Base-by-base conservation (phyloP, 1,140 invertebrate genomes). In the Colletes gigas region DNA sequence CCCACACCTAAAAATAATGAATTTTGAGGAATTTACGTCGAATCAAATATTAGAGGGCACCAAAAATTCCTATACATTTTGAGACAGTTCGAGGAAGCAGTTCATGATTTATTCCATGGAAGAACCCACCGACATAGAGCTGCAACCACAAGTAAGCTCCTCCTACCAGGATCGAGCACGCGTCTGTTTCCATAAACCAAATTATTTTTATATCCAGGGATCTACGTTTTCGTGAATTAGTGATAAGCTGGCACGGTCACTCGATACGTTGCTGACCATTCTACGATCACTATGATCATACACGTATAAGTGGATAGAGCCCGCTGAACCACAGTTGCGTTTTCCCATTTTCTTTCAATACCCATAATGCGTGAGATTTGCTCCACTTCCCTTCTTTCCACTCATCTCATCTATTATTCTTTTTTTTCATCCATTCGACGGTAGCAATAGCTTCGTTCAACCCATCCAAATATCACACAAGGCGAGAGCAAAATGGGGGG, bases 141-240 rank as follows among this genome's bases (percentile, higher is more conserved):
- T 70, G 72, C 68, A 78, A 83, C 76, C 75, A 78, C 62, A 67
- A 81, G 66, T 74, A 83, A 82, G 73, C 76, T 82, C 74, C 81
- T 68, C 75, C 63, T 62, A 66, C 63, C 57, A 83, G 60, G 77
- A 87, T 77, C 79, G 81, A 82, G 87, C 88, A 87, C 90, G 86
- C 90, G 90, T 92, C 90, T 91, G 89, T 91, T 92, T 90, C 89
- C 91, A 91, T 91, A 91, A 90, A 91, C 85, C 89, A 89, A 92
- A 92, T 92, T 92, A 92, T 92, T 92, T 92, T 91, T 92, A 90
- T 91, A 91, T 91, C 89, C 87, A 65, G 82, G 90, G 89, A 91
- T 91, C 85, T 88, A 78, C 83, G 89, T 87, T 89, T 77, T 67
- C 73, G 69, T 92, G 89, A 90, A 92, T 92, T 91, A 91, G 89